phyloP scores from a whole-genome alignment of 2,888 invertebrate species.

The Hofmannophila pseudospretella region DNA sequence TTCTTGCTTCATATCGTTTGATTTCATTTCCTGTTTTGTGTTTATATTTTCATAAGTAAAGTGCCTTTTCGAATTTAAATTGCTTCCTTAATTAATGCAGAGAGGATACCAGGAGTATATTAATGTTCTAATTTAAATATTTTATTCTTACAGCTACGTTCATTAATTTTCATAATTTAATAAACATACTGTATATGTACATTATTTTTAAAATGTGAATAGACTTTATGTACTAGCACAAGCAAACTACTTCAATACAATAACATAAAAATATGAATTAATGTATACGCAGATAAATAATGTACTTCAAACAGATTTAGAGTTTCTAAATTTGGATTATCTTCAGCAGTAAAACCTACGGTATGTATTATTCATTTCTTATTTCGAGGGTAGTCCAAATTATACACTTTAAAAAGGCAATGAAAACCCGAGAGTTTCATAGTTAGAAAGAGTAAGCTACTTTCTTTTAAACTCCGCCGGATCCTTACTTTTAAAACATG shows the following conservation, averaged over 20 bases:
- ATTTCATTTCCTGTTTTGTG: not conserved
- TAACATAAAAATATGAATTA: too few species aligned
- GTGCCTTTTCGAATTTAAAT: constrained; percentile 22
- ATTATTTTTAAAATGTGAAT: too few species aligned
- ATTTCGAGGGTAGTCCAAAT: constrained; percentile 19
- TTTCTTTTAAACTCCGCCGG: constrained; percentile 30
- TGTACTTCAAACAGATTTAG: too few species aligned
- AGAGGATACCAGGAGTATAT: constrained; percentile 11
- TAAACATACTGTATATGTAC: too few species aligned
- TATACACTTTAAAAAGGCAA: constrained; percentile 29
- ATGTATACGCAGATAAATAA: too few species aligned
- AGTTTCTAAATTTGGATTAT: too few species aligned
- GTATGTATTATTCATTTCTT: constrained; percentile 18
- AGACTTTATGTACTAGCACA: too few species aligned
- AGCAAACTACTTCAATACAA: too few species aligned
- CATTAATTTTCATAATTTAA: too few species aligned
- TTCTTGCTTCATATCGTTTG: not conserved
- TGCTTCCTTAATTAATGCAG: constrained; percentile 21
- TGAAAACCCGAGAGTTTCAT: constrained; percentile 30
- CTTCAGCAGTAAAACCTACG: too few species aligned
- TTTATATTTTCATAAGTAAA: not conserved
- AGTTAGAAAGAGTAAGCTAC: constrained; percentile 24
- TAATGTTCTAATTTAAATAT: not conserved
- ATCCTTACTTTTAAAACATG: constrained; percentile 29
- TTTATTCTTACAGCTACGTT: too few species aligned